phyloP scores from a whole-genome alignment of 2,797 vertebrate species.

The Xerus rutilus region DNA sequence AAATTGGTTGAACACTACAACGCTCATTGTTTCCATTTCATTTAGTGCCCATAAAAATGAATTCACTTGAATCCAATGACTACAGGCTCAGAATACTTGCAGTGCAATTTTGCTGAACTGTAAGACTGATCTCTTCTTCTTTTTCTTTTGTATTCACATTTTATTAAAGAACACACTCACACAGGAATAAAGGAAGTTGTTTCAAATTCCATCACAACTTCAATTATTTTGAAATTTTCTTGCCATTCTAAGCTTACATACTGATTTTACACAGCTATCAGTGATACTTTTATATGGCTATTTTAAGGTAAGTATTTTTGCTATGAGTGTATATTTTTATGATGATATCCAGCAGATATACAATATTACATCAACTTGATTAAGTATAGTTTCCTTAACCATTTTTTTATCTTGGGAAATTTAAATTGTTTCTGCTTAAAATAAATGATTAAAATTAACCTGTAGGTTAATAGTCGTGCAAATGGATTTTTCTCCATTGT shows the following conservation, averaged over 20 bases:
- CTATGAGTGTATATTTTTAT: neutral
- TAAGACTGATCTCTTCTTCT: neutral
- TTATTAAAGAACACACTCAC: slow-evolving; percentile 60
- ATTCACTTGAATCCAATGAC: slow-evolving; percentile 61
- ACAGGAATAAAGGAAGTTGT: slow-evolving; percentile 32
- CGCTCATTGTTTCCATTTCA: slow-evolving; percentile 71
- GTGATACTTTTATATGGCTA: neutral
- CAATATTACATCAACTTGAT: neutral
- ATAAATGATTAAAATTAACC: slow-evolving; percentile 59
- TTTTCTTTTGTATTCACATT: slow-evolving; percentile 34
- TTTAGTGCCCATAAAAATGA: slow-evolving; percentile 66
- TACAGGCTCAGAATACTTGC: slow-evolving; percentile 45
- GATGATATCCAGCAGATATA: neutral
- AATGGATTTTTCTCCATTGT: neutral
- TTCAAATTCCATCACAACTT: slow-evolving; percentile 22
- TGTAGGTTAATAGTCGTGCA: slow-evolving; percentile 2
- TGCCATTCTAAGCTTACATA: slow-evolving; percentile 10
- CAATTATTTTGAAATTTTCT: slow-evolving; percentile 68
- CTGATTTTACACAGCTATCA: slow-evolving; percentile 3
- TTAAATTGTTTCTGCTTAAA: neutral
- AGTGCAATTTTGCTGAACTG: neutral
- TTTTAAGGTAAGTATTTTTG: slow-evolving; percentile 30
- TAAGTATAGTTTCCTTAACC: neutral
- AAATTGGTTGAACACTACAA: slow-evolving; percentile 61
- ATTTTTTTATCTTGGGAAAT: neutral